These are phyloP conservation scores for Diadegma fenestrale DNA, from an alignment of 2,888 invertebrate genomes.

Conservation along the genomic window DNA sequence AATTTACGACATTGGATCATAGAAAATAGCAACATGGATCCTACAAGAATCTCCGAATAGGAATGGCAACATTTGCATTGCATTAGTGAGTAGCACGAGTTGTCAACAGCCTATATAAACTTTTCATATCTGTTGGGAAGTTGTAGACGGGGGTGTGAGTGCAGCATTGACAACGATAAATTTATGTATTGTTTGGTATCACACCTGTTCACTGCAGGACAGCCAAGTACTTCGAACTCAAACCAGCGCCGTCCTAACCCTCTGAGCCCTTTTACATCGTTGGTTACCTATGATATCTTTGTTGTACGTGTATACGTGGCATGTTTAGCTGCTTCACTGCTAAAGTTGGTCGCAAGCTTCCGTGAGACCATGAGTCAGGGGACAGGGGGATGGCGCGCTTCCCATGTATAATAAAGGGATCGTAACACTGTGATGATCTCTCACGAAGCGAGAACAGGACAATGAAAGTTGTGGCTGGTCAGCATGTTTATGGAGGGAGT, in stretches of 20 bases:
- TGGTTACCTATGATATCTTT: not conserved
- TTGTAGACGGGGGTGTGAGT: conserved; percentile 7
- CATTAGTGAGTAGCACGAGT: not conserved
- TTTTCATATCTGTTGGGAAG: not conserved
- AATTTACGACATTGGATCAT: not conserved
- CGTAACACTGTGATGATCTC: not conserved
- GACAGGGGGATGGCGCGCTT: not conserved
- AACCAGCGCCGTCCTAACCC: conserved; percentile 37
- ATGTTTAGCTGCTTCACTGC: conserved; percentile 19
- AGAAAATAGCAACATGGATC: not conserved
- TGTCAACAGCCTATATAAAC: not conserved
- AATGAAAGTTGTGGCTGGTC: conserved; percentile 28
- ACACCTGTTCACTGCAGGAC: conserved; percentile 34
- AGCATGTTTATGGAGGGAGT: not conserved
- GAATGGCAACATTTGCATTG: not conserved
- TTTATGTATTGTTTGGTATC: conserved; percentile 29
- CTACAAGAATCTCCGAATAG: not conserved
- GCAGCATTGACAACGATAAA: conserved; percentile 34
- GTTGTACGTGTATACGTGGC: conserved; percentile 30
- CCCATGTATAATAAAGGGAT: conserved; percentile 32
- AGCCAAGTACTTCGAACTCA: conserved; percentile 17
- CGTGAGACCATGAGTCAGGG: conserved; percentile 10
- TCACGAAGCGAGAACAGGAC: conserved; percentile 25
- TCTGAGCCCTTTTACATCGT: conserved; percentile 37
- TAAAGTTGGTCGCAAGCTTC: conserved; percentile 17